phyloP scores from a whole-genome alignment of 2,888 invertebrate genomes.

The Phyllotreta striolata region DNA sequence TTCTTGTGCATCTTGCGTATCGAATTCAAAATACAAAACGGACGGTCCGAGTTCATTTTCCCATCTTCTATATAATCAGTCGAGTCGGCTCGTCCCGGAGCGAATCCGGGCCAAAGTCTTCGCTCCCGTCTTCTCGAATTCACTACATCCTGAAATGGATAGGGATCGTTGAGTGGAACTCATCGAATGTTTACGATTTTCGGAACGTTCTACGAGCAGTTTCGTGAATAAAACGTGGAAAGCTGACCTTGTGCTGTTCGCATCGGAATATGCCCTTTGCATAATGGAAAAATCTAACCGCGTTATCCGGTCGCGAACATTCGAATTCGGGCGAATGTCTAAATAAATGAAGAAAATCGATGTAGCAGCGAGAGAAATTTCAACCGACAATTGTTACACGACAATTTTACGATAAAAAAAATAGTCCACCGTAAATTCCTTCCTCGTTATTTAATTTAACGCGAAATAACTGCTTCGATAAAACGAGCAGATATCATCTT shows the following conservation, averaged over 20 bases:
- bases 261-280: not conserved
- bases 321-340: not conserved
- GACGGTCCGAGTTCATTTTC: too few species aligned
- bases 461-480: too few species aligned
- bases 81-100: too few species aligned
- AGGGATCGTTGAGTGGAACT: constrained; percentile 10
- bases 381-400: not conserved
- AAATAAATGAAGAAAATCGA: not conserved
- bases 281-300: constrained; percentile 9
- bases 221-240: constrained; percentile 9
- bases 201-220: constrained; percentile 5
- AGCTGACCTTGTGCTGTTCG: constrained; percentile 4
- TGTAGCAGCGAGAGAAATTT: not conserved
- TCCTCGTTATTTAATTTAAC: too few species aligned
- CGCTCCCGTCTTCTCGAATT: not conserved
- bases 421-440: too few species aligned
- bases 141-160: constrained; percentile 7
- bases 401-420: too few species aligned
- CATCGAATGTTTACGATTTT: constrained; percentile 13
- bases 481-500: too few species aligned
- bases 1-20: too few species aligned
- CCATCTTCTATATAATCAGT: too few species aligned
- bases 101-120: too few species aligned
- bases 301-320: constrained; percentile 6
- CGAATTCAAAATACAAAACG: too few species aligned